A percentile compares a stretch with the other conserved stretches of the same genome.
phyloP scores from a whole-genome alignment of 2,113 vertebrate species.

The Eulacestoma nigropectus region DNA sequence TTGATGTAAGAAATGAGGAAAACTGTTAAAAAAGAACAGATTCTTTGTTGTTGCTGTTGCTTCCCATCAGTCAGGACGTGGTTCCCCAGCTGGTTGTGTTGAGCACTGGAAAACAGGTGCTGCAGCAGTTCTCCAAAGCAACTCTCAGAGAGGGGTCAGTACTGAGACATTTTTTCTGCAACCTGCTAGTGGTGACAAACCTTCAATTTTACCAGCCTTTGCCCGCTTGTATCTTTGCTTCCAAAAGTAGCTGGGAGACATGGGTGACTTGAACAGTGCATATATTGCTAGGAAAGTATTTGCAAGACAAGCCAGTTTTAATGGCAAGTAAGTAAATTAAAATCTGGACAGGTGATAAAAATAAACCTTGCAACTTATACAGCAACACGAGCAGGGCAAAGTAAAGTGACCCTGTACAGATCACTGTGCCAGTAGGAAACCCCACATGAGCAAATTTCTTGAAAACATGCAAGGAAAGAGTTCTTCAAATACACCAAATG shows the following conservation, averaged over 20 bases:
- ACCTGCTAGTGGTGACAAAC: background rate
- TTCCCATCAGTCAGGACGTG: background rate
- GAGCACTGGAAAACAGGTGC: background rate
- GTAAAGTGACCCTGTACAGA: background rate
- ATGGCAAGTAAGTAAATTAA: background rate
- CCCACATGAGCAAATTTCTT: background rate
- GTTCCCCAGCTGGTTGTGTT: background rate
- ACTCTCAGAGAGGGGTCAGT: constrained; percentile 48
- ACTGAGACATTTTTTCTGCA: background rate
- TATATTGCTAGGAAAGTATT: background rate
- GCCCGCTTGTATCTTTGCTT: background rate
- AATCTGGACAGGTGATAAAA: background rate
- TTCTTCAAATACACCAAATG: background rate
- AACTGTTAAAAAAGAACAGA: background rate
- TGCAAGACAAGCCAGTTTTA: background rate
- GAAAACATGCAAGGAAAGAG: background rate
- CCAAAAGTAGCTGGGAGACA: background rate
- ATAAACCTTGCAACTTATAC: background rate
- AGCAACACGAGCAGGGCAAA: background rate
- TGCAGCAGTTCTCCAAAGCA: background rate
- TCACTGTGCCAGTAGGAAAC: background rate
- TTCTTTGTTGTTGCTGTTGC: background rate
- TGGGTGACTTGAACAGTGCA: background rate
- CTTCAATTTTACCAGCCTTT: background rate
- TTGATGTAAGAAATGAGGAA: background rate